Percentiles rank a stretch among this genome's conserved stretches.
phyloP scores from a whole-genome alignment of 1,140 invertebrate species.

The Neotoxoptera formosana region DNA sequence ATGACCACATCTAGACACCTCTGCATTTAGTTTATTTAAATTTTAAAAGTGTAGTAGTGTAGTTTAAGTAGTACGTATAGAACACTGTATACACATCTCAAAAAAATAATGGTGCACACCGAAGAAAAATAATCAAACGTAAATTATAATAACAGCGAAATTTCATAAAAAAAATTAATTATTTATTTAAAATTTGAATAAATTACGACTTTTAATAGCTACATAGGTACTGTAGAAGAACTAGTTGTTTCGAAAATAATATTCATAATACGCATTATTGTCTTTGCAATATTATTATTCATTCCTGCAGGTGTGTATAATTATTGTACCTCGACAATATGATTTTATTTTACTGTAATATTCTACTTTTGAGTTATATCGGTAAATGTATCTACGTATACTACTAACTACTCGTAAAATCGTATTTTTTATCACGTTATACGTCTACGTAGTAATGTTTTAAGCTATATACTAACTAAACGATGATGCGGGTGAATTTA shows the following conservation, averaged over 20 bases:
- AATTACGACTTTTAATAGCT: neutral
- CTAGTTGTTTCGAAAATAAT: neutral
- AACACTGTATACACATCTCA: neutral
- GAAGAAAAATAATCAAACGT: neutral
- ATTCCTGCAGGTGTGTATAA: neutral
- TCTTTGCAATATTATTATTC: neutral
- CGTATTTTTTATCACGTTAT: neutral
- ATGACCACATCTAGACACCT: neutral
- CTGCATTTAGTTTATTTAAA: neutral
- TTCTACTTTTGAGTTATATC: neutral
- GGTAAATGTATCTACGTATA: neutral
- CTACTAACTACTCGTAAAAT: neutral
- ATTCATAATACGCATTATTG: neutral
- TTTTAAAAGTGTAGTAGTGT: neutral
- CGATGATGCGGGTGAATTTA: neutral
- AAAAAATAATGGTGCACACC: neutral
- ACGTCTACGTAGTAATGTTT: neutral
- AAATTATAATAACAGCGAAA: too few species aligned
- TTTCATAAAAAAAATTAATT: too few species aligned
- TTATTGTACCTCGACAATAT: neutral
- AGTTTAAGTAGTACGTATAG: too few species aligned
- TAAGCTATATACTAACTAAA: neutral
- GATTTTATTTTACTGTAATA: neutral
- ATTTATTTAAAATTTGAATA: neutral
- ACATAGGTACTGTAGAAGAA: neutral